These are phyloP conservation scores for Aldabrachelys gigantea DNA, from an alignment of 2,113 vertebrate genomes.

Conservation along the genomic window DNA sequence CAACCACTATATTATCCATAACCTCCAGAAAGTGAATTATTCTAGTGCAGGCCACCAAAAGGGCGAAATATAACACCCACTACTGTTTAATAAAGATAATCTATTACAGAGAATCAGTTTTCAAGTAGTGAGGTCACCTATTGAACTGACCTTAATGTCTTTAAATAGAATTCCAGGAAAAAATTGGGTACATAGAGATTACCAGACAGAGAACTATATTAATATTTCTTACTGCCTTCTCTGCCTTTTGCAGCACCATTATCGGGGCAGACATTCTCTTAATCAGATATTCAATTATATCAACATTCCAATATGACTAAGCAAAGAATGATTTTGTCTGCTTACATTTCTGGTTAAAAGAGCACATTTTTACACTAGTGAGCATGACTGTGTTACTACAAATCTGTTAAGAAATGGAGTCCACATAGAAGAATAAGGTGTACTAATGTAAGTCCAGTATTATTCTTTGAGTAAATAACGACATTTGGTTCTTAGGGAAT, in stretches of 20 bases:
- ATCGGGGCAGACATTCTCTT: slow-evolving; percentile 40
- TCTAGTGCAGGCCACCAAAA: not conserved
- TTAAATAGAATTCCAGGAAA: not conserved
- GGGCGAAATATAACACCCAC: not conserved
- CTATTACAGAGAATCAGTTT: no score
- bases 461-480: not conserved
- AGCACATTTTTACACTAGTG: not conserved
- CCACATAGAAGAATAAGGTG: not conserved
- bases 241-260: slow-evolving; percentile 12
- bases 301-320: not conserved
- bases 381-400: not conserved
- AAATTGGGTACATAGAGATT: not conserved
- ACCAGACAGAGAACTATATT: not conserved
- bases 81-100: not conserved
- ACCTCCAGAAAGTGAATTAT: not conserved
- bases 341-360: not conserved
- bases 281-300: slow-evolving; percentile 39
- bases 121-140: not conserved
- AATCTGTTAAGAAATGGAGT: not conserved
- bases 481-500: not conserved
- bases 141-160: not conserved
- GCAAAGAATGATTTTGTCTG: not conserved
- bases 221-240: slow-evolving; percentile 13
- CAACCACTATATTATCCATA: not conserved
- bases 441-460: not conserved